These are phyloP conservation scores for Lasioglossum baleicum DNA, from an alignment of 1,140 invertebrate genomes.

Conservation along the genomic window DNA sequence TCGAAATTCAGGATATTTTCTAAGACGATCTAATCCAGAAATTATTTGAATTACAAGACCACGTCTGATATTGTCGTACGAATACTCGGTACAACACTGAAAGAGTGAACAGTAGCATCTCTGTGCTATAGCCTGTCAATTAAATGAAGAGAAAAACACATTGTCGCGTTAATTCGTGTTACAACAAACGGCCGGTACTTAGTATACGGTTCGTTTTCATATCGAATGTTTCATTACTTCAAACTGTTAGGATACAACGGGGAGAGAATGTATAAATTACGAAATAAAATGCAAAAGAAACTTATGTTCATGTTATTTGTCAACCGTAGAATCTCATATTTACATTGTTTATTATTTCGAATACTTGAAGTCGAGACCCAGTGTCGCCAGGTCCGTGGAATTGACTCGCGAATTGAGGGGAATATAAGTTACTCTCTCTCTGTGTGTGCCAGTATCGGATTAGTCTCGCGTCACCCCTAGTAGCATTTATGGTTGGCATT, in stretches of 20 bases:
- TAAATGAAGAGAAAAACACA: neutral
- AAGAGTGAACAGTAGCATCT: conserved; percentile 5
- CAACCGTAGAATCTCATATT: too few relatives aligned
- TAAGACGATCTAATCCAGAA: neutral
- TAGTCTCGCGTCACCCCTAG: too few relatives aligned
- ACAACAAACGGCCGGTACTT: conserved; percentile 16
- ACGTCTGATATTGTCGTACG: neutral
- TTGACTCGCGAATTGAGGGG: too few relatives aligned
- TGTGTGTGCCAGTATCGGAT: too few relatives aligned
- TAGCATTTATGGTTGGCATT: too few relatives aligned
- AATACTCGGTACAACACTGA: neutral
- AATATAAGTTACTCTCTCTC: too few relatives aligned
- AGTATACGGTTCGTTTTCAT: conserved; percentile 19
- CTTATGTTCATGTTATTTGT: too few relatives aligned
- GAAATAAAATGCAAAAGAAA: conserved; percentile 28
- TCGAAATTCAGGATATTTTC: too few relatives aligned
- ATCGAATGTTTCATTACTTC: conserved; percentile 16
- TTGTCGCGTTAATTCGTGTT: neutral
- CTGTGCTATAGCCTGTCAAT: conserved; percentile 39
- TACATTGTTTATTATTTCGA: too few relatives aligned
- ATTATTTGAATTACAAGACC: neutral
- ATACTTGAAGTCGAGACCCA: too few relatives aligned
- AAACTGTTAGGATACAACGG: neutral
- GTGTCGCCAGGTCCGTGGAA: too few relatives aligned
- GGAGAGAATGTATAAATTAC: conserved; percentile 21